Evolutionary conservation across 1,140 invertebrate genomes (phyloP), one percentile per base, ranked within the genome.

Genomic region (Zaprionus lachaisei): DNA sequence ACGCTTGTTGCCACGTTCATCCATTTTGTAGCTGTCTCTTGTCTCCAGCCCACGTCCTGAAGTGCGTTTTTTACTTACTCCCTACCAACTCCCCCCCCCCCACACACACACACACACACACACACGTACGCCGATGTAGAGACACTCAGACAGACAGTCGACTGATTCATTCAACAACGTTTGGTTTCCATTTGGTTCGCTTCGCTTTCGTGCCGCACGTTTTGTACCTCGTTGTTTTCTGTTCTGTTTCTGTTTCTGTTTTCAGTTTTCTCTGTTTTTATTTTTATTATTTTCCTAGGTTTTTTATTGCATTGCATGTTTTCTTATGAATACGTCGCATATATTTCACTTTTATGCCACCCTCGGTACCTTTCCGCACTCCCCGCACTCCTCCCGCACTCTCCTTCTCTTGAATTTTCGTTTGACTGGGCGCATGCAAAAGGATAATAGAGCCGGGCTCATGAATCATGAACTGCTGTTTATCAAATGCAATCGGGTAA

Each of bases 1-100:
- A 85, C 82, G 82, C 55, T 85, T 85, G 82, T 85, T 85, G 82
- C 82, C 82, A 85, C 82, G 69, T 81, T 84, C 82, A 81, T 80
- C 74, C 68, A 70, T 80, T 83, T 84, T 84, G 82, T 80, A 72
- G 78, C 78, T 77, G 69, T 84, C 81, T 70, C 51, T 49, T 58
- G 54, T 68, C 65, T 57, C 38, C 47, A 69, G 75, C 81, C 63
- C 68, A 51, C 64, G 65, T 77, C 73, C 78, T 75, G 78, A 62
- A 85, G 83, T 84, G 81, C 81, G 82, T 84, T 84, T 69, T 71
- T 74, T 41, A 54, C 54, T 49, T 14, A 20, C 14, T 12, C 47
- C 37, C 28, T 14, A 20, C 14, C 15, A 31, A 28, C 28, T 41
- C 51, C 12, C 47, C 34, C 44, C 20, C 20, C n/a, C n/a, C n/a